These are phyloP conservation scores for Bellardia pandia DNA, from an alignment of 2,888 invertebrate genomes.

Conservation along the genomic window DNA sequence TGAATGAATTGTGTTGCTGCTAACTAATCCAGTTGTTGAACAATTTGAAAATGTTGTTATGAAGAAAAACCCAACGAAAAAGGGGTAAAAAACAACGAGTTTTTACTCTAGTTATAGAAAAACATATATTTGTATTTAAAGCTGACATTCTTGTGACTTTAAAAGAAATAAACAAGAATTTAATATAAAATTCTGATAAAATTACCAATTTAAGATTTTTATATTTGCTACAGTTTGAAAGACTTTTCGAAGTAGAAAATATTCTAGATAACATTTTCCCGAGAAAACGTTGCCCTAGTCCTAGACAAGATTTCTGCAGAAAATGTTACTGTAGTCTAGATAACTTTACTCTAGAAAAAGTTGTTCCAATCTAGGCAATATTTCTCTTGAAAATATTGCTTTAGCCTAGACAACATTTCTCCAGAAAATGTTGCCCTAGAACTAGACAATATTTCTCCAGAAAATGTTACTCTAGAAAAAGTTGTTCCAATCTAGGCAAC, in stretches of 20 bases:
- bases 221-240: too few relatives aligned
- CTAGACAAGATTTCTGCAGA: not conserved
- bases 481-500: not conserved
- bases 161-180: not conserved
- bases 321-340: not conserved
- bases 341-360: not conserved
- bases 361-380: not conserved
- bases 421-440: too few relatives aligned
- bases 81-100: not conserved
- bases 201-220: not conserved
- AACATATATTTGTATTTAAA: not conserved
- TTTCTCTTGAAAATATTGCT: too few relatives aligned
- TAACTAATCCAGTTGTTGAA: slow-evolving; percentile 46
- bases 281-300: not conserved
- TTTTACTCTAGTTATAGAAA: not conserved
- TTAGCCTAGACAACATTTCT: too few relatives aligned
- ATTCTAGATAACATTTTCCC: too few relatives aligned
- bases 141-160: not conserved
- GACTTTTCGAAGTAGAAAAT: too few relatives aligned
- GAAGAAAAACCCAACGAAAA: not conserved
- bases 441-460: too few relatives aligned
- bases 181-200: not conserved
- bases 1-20: slow-evolving; percentile 19
- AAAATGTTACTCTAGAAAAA: too few relatives aligned
- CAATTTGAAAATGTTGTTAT: not conserved